Base-by-base conservation (phyloP, 2,888 invertebrate species). In the Podotricha telesiphe region DNA sequence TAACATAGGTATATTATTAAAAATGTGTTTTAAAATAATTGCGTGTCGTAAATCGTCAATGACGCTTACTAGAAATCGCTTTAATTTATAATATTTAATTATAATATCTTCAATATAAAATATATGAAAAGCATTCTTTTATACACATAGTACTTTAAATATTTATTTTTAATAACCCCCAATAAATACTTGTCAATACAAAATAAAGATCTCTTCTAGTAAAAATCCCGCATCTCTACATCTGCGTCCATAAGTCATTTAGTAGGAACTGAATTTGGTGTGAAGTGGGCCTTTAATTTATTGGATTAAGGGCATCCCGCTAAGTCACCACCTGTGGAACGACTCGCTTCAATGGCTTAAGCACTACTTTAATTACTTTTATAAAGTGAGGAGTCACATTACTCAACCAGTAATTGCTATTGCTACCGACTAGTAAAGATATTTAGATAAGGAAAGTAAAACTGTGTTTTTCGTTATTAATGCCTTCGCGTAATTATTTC, bases 311-410 rank as follows among this genome's bases (percentile, higher is more conserved):
- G 87, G 70, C 53, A 82, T 80, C 80, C 82, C 85, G 61, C 86
- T 85, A 88, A 88, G 83, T 82, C 79, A 82, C 88, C 90, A 90
- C 90, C 90, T 90, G 89, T 90, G 85, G 90, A 84, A 85, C 83
- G 80, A 85, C 84, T 83, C 50, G 70, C 67, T 48, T 37, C 67
- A 53, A 48, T 62, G 61, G 58, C 58, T 53, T 64, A 47, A 58
- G 47, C 48, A 62, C 48, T 62, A 62, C 62, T 62, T 62, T 62
- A 62, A 62, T 62, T 62, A 61, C 61, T 61, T 67, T 67, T 51
- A 53, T 67, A 67, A 67, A 50, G 66, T 66, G 48, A 61, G 34
- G 58, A 66, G 15, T 37, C 19, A 19, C 62, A 65, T 59, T 34
- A 61, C 40, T 61, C 59, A 61, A 58, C 48, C 22, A 22, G 53